Conservation (phyloP, 92 coral and sea anemone species). For the Heliopora coerulea region DNA sequence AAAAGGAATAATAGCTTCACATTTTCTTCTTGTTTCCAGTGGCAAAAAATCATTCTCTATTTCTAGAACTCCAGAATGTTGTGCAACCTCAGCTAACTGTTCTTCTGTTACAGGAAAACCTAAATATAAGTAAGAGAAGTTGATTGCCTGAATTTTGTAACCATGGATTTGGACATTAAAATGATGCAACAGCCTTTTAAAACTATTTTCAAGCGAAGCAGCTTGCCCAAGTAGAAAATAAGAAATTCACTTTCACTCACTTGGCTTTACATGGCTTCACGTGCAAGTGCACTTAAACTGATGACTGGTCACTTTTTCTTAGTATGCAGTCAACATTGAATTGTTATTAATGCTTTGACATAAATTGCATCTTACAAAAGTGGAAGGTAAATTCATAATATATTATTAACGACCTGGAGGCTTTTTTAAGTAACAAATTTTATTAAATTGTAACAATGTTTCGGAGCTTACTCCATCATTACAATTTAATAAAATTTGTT, state of each 20-base stretch:
- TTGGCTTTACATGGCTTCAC: too few relatives aligned
- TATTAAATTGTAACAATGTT: too few relatives aligned
- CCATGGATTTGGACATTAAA: background rate
- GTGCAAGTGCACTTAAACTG: background rate
- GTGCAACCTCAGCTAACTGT: conserved; percentile 17
- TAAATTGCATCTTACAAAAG: background rate
- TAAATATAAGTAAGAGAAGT: background rate
- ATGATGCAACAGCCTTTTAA: background rate
- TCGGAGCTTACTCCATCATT: too few relatives aligned
- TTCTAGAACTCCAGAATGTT: conserved; percentile 15
- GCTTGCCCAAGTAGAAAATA: too few relatives aligned
- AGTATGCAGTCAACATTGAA: too few relatives aligned
- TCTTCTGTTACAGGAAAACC: conserved; percentile 29
- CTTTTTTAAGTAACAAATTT: too few relatives aligned
- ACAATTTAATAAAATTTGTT: too few relatives aligned
- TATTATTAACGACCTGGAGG: too few relatives aligned
- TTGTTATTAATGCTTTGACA: too few relatives aligned
- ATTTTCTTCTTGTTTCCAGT: conserved; percentile 3
- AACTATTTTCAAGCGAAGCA: background rate
- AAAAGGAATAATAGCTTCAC: conserved; percentile 18
- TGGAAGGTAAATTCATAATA: background rate
- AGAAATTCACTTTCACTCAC: too few relatives aligned
- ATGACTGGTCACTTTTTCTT: background rate
- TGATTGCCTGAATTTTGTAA: too few relatives aligned
- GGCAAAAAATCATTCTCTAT: conserved; percentile 8